Base-by-base conservation (phyloP, 2,888 invertebrate species). In the Rhaphigaster nebulosa region DNA sequence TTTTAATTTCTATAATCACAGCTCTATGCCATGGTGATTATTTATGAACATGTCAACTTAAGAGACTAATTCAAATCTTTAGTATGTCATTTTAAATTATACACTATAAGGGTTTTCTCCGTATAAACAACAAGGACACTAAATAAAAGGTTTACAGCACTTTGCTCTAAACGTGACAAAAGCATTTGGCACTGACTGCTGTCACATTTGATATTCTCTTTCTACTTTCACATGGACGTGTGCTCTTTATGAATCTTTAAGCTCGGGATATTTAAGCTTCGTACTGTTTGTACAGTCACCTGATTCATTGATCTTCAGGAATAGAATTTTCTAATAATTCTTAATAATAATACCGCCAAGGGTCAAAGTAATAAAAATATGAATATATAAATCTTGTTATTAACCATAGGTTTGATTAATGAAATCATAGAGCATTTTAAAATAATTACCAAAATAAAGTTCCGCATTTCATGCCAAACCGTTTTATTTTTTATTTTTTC, bases 191-290 rank as follows among this genome's bases (percentile, higher is more conserved):
- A 76, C 38, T 23, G 20, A 23, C 18, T 38, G 34, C 20, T 34
- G 34, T 34, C 70, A 76, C 70, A 76, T 76, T 76, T 20, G 38
- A 34, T 76, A 76, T 76, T 76, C 70, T 23, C 70, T 76, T 38
- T 76, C 70, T 38, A 38, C 20, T 29, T 29, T 26, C 4, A 23
- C 38, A 6, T 76, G 70, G 38, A 38, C 6, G 70, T 38, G 20
- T 76, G 70, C 34, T 76, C 70, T 76, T 38, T 76, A 76, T 76
- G 70, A 76, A 76, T 76, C 6, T 38, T 76, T 76, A 76, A 76
- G 38, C 6, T 20, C 20, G 20, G 70, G 15, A 76, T 76, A 76
- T 76, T 76, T 76, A 34, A 34, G 12, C 38, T 38, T 38, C 34
- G 34, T 8, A 10, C 34, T 34, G 70, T 20, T 38, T 20, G 20